phyloP scores from a whole-genome alignment of 2,797 vertebrate species.

The Macropus fuliginosus region DNA sequence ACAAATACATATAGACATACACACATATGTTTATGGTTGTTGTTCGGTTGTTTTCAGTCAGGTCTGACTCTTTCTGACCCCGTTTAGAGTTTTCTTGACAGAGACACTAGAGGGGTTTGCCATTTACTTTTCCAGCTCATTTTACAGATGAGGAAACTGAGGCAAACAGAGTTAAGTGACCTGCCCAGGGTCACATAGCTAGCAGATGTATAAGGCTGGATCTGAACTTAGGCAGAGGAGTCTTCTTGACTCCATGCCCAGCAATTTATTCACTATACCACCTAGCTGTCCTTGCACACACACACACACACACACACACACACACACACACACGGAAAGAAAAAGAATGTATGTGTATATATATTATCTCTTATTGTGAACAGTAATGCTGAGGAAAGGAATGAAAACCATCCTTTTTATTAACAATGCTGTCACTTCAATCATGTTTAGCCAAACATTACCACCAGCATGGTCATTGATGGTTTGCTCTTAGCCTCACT shows the following conservation, averaged over 20 bases:
- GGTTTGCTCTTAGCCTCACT: constrained; percentile 7
- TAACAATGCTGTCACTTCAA: constrained; percentile 40
- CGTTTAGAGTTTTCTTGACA: not conserved
- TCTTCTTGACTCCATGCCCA: not conserved
- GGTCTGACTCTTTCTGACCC: not conserved
- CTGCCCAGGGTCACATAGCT: not conserved
- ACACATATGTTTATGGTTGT: not conserved
- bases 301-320: not conserved
- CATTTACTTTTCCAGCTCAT: not conserved
- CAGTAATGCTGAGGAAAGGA: not conserved
- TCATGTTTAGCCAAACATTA: not conserved
- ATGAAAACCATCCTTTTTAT: constrained; percentile 1
- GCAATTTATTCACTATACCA: not conserved
- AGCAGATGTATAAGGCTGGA: not conserved
- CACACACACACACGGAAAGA: not conserved
- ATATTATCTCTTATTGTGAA: not conserved
- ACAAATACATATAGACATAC: not conserved
- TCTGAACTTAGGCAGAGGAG: not conserved
- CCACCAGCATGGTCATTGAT: not conserved
- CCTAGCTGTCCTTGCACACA: not conserved
- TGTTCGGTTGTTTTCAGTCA: not conserved
- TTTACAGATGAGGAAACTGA: not conserved
- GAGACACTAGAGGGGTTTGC: not conserved
- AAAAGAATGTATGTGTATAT: not conserved
- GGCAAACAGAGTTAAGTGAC: not conserved